These are phyloP conservation scores for Periophthalmodon schlosseri DNA, from an alignment of 2,113 vertebrate species.

Conservation along the genomic window DNA sequence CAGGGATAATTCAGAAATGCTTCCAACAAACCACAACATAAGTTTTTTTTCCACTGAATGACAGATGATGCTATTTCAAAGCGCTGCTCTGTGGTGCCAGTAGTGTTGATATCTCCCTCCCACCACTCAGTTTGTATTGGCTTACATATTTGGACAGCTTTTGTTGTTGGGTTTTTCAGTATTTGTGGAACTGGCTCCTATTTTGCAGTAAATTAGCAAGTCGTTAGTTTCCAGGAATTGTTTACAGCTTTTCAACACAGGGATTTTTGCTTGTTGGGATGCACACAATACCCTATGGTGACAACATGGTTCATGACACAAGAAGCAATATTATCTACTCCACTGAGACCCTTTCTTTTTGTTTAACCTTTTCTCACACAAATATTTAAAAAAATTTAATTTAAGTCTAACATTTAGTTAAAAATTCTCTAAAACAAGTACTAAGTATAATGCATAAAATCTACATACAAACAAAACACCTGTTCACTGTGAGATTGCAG, in stretches of 20 bases:
- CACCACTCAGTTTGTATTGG: constrained; percentile 19
- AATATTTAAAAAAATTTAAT: neutral
- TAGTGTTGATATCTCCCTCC: constrained; percentile 17
- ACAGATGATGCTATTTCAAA: constrained; percentile 23
- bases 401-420: neutral
- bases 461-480: neutral
- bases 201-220: constrained; percentile 8
- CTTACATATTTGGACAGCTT: constrained; percentile 12
- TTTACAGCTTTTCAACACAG: neutral
- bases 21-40: constrained; percentile 14
- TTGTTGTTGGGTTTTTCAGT: constrained; percentile 9
- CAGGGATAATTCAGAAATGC: constrained; percentile 14
- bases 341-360: neutral
- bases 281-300: neutral
- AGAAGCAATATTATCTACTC: neutral
- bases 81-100: constrained; percentile 23
- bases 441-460: neutral
- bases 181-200: constrained; percentile 12
- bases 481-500: neutral
- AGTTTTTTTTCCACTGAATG: constrained; percentile 22
- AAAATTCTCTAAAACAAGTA: neutral
- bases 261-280: neutral
- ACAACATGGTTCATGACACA: neutral
- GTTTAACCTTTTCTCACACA: neutral
- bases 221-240: neutral